A percentile compares a stretch with the other conserved stretches of the same genome.
Conservation (phyloP, 1,140 invertebrate genomes). For the Stegodyphus dumicola region DNA sequence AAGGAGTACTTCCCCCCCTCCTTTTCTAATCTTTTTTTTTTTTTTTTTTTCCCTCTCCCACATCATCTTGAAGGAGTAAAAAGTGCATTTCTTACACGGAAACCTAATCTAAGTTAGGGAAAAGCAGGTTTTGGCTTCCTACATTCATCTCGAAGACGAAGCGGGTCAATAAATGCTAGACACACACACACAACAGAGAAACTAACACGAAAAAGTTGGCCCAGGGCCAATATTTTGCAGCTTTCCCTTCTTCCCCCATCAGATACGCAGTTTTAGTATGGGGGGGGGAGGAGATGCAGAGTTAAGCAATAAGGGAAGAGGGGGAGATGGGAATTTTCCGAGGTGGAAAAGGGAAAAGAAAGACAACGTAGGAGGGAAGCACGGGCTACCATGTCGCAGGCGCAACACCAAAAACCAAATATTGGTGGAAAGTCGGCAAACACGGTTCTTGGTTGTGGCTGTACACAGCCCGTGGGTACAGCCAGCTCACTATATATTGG, state of each 20-base stretch:
- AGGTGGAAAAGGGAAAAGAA: constrained; percentile 34
- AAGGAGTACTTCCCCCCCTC: constrained; percentile 1
- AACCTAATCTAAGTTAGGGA: not conserved
- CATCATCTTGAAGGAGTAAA: too few relatives aligned
- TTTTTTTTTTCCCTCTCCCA: constrained; percentile 9
- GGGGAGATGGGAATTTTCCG: constrained; percentile 35
- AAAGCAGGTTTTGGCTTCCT: not conserved
- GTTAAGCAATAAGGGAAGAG: constrained; percentile 24
- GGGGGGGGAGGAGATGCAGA: constrained; percentile 18
- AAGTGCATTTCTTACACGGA: constrained; percentile 11
- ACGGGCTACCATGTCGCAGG: constrained; percentile 31
- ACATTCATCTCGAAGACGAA: not conserved
- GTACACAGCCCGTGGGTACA: constrained; percentile 58
- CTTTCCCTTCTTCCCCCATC: not conserved
- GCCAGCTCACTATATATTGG: constrained; percentile 42
- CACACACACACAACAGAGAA: constrained; percentile 11
- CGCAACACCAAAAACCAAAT: constrained; percentile 61
- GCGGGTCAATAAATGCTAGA: constrained; percentile 12
- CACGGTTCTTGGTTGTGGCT: constrained; percentile 59
- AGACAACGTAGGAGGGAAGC: constrained; percentile 15
- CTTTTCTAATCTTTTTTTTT: not conserved
- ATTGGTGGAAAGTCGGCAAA: constrained; percentile 59
- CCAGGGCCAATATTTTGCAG: constrained; percentile 52
- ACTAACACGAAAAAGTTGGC: constrained; percentile 49
- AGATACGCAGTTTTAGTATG: not conserved